Base-by-base conservation (phyloP, 2,113 vertebrate genomes). In the Hippocampus abdominalis region DNA sequence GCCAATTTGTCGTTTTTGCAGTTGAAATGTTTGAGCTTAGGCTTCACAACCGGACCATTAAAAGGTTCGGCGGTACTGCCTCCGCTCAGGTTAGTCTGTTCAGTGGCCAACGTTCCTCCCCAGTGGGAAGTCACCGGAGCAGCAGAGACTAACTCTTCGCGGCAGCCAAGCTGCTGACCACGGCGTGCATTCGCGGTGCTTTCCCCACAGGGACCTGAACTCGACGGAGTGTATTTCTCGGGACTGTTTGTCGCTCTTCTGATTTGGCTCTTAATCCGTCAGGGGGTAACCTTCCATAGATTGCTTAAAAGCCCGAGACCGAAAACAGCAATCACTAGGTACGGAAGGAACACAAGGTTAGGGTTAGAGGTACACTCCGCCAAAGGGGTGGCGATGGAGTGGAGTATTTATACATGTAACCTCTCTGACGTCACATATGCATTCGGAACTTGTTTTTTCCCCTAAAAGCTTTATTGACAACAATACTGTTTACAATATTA, bases 111-210 rank as follows among this genome's bases (percentile, higher is more conserved):
- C 0, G 13, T 2, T 23, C n/a, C 48, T 5, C 62, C 82, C 81
- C 76, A 7, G 10, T 12, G 42, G 42, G 42, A 44, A 44, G 42
- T 2, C 12, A 44, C 12, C 82, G 76, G 67, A 68, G 84, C 42
- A 81, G 21, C 87, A 91, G 90, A 91, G 90, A 54, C 89, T 0
- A 87, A 88, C 90, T 89, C 90, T 90, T 91, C 72, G 88, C 76
- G 82, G 89, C 89, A 90, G 89, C 89, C 85, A 0, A 0, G 83
- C 90, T 89, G 83, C 90, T 89, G 87, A 83, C 90, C 89, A 70
- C 88, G 86, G 86, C 81, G 5, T 7, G 40, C 0, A 6, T 29
- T 68, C 66, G 4, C 79, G 66, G 79, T 44, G 81, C 40, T 39
- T 70, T 72, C 77, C 16, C 44, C 10, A 8, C 68, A 64, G 73